A percentile compares a stretch with the other conserved stretches of the same genome.
Conservation (phyloP, 2,888 invertebrate genomes). For the Habrosyne pyritoides region DNA sequence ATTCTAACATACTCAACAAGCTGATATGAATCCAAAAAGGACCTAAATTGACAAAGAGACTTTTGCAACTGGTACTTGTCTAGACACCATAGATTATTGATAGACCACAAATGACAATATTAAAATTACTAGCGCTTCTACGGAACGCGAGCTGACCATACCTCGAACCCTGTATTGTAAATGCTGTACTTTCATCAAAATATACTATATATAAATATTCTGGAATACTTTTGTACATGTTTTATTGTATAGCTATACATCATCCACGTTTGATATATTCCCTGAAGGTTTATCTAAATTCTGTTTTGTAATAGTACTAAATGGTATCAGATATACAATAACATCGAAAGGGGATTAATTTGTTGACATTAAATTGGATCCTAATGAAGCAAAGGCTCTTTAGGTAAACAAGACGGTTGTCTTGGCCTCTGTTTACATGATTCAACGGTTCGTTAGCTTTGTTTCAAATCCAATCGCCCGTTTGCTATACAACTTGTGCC, state of each 20-base stretch:
- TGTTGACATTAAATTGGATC: slow-evolving; percentile 83
- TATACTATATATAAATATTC: too few relatives aligned
- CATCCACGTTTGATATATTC: background rate
- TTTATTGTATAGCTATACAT: background rate
- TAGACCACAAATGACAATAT: too few relatives aligned
- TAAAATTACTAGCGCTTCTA: too few relatives aligned
- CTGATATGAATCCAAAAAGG: too few relatives aligned
- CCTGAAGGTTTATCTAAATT: slow-evolving; percentile 17
- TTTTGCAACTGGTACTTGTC: too few relatives aligned
- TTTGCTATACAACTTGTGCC: slow-evolving; percentile 14
- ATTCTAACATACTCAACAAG: too few relatives aligned
- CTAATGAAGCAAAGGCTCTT: slow-evolving; percentile 84
- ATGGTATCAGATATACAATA: slow-evolving; percentile 52
- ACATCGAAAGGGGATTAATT: slow-evolving; percentile 73
- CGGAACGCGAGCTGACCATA: too few relatives aligned
- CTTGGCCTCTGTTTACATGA: slow-evolving; percentile 81
- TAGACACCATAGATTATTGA: too few relatives aligned
- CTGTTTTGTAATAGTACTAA: slow-evolving; percentile 30
- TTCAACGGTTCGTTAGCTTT: slow-evolving; percentile 82
- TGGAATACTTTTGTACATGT: too few relatives aligned
- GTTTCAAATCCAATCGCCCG: slow-evolving; percentile 75
- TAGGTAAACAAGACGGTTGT: slow-evolving; percentile 82
- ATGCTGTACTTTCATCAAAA: too few relatives aligned
- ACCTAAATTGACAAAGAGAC: too few relatives aligned
- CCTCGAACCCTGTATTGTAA: too few relatives aligned